Evolutionary conservation across 2,797 vertebrate genomes (phyloP).

Genomic region (Limnodromus scolopaceus): DNA sequence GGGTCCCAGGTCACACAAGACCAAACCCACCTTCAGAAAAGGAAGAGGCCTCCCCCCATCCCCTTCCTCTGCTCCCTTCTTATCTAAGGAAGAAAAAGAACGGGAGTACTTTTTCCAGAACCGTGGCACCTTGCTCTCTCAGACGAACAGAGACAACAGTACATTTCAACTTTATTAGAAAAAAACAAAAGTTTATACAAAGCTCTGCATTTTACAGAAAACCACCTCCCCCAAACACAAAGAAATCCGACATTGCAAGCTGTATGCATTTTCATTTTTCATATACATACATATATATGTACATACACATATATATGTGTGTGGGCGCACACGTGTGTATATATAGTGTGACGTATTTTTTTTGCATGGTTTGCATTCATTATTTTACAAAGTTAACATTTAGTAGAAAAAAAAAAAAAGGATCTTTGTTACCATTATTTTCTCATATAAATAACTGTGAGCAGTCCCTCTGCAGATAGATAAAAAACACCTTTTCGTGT

Average conservation of each 20-base stretch:
- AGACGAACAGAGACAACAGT: conserved; percentile 22
- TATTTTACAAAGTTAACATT: conserved; percentile 70
- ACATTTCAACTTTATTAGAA: conserved; percentile 73
- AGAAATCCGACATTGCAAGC: conserved; percentile 32
- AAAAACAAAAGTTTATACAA: conserved; percentile 68
- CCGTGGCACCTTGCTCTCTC: background rate
- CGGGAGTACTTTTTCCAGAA: background rate
- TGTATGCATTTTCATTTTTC: conserved; percentile 31
- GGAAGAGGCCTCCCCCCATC: background rate
- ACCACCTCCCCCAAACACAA: conserved; percentile 36
- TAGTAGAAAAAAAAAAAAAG: conserved; percentile 69
- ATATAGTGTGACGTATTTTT: conserved; percentile 11
- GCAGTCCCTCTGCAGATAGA: conserved; percentile 54
- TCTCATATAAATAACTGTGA: conserved; percentile 69
- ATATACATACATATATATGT: conserved; percentile 52
- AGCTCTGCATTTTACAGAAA: conserved; percentile 66
- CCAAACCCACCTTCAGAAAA: background rate
- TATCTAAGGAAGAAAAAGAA: background rate
- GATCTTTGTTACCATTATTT: conserved; percentile 47
- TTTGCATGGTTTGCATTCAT: conserved; percentile 62
- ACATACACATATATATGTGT: conserved; percentile 41
- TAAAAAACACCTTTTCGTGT: conserved; percentile 62
- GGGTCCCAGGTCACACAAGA: background rate
- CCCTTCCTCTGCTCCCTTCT: background rate
- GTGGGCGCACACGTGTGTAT: background rate